Evolutionary conservation across 2,888 invertebrate species (phyloP).

Genomic region (Parasteatoda lunata): DNA sequence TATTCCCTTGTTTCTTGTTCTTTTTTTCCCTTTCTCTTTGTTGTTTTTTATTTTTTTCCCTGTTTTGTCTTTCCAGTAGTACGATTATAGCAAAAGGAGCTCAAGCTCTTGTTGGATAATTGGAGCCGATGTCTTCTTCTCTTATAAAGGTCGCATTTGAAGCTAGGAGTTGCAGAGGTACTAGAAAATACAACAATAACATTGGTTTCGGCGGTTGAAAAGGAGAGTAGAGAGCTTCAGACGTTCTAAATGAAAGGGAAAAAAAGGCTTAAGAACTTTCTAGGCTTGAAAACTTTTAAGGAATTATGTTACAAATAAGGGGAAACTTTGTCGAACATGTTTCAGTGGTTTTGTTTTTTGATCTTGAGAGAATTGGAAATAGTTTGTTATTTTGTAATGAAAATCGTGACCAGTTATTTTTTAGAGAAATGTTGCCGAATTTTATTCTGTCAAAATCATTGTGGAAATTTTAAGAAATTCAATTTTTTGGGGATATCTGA

Average conservation of each 20-base stretch:
- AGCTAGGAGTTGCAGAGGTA: not conserved
- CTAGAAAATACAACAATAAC: not conserved
- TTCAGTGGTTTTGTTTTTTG: not conserved
- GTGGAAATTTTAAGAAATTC: no score
- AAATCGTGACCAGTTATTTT: no score
- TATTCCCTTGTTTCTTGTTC: constrained; percentile 63
- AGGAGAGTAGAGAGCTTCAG: not conserved
- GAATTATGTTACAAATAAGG: constrained; percentile 5
- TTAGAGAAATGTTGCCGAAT: no score
- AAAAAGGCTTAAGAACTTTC: constrained; percentile 1
- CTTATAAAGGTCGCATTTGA: constrained; percentile 16
- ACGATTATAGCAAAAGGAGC: constrained; percentile 44
- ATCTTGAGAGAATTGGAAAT: not conserved
- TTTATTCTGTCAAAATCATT: no score
- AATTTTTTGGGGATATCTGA: no score
- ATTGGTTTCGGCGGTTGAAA: constrained; percentile 6
- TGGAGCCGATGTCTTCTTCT: constrained; percentile 40
- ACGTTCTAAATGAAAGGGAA: not conserved
- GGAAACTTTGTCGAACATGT: not conserved
- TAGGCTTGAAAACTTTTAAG: not conserved
- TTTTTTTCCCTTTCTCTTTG: constrained; percentile 10
- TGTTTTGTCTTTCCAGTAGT: constrained; percentile 13
- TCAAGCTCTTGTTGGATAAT: constrained; percentile 40
- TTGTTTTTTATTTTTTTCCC: constrained; percentile 10
- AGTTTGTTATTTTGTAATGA: no score